Percentiles rank a stretch among this genome's conserved stretches.
Evolutionary conservation across 1,140 invertebrate genomes (phyloP).

Genomic region (Rhopalosiphum padi): DNA sequence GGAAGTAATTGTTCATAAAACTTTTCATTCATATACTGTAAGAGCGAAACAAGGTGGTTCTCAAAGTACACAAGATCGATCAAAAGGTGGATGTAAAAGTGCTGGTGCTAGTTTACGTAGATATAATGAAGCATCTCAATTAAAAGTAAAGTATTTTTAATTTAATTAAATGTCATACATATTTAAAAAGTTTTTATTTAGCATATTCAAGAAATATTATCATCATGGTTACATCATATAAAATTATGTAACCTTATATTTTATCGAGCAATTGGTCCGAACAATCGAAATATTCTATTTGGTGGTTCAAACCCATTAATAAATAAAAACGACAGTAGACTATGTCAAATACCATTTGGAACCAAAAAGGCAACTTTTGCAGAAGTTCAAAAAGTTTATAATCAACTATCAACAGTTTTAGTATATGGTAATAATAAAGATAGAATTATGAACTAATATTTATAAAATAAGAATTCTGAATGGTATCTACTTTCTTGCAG

Average conservation of each 20-base stretch:
- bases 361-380: slow-evolving; percentile 82
- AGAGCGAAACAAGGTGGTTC: slow-evolving; percentile 82
- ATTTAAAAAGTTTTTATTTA: slow-evolving; percentile 64
- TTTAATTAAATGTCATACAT: not conserved
- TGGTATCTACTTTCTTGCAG: not conserved
- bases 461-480: slow-evolving; percentile 31
- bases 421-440: slow-evolving; percentile 71
- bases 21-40: slow-evolving; percentile 87
- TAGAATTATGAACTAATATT: not conserved
- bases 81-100: slow-evolving; percentile 74
- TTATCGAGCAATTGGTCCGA: slow-evolving; percentile 77
- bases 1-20: slow-evolving; percentile 78
- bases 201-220: slow-evolving; percentile 80
- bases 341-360: slow-evolving; percentile 81
- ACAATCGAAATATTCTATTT: slow-evolving; percentile 77
- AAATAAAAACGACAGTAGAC: slow-evolving; percentile 70
- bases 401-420: slow-evolving; percentile 74
- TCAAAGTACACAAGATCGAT: slow-evolving; percentile 75
- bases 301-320: slow-evolving; percentile 76
- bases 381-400: slow-evolving; percentile 80
- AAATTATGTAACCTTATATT: slow-evolving; percentile 77
- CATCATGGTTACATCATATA: slow-evolving; percentile 74
- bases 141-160: slow-evolving; percentile 40
- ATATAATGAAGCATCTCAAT: slow-evolving; percentile 75
- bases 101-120: slow-evolving; percentile 82